Base-by-base conservation (phyloP, 2,797 vertebrate genomes). In the Gobionotothen gibberifrons region DNA sequence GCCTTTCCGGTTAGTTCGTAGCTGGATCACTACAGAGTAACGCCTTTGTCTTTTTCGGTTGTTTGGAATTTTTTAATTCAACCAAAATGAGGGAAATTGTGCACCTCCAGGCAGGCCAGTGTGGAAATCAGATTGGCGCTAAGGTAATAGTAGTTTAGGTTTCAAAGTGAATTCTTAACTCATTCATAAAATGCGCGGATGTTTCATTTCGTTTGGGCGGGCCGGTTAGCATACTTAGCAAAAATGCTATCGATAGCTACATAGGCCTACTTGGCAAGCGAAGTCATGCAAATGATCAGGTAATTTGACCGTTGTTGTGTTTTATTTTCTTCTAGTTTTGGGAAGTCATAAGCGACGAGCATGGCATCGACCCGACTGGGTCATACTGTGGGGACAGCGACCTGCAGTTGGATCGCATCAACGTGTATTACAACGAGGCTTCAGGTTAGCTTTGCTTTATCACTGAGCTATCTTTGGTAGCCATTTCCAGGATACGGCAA, bases 381-480 rank as follows among this genome's bases (percentile, higher is more conserved):
- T 83, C 86, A 0, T 92, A 93, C 74, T 79, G 86, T 0, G 89
- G 90, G 1, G 90, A 92, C 79, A 91, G 88, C 62, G 86, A 89
- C 69, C 82, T 93, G 81, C 90, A 92, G 58, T 70, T 92, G 78
- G 92, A 93, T 48, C 19, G 92, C 6, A 93, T 92, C 76, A 92
- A 88, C 55, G 92, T 93, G 0, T 93, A 93, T 49, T 93, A 92
- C 85, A 93, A 90, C 80, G 92, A 93, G 56, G 92, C 91, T 0
- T 5, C 90, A 85, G 90, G 90, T 90, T 13, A 61, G 40, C 15
- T 14, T 36, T 9, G 46, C 46, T 48, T 58, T 64, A 1, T 16
- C n/a, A 32, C 14, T 4, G 2, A n/a, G 13, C 62, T 52, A 21
- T 1, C 5, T 36, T 36, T 36, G 32, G 32, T 36, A 36, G 49